Evolutionary conservation across 2,797 vertebrate genomes (phyloP).

Genomic region (Acanthopagrus latus): DNA sequence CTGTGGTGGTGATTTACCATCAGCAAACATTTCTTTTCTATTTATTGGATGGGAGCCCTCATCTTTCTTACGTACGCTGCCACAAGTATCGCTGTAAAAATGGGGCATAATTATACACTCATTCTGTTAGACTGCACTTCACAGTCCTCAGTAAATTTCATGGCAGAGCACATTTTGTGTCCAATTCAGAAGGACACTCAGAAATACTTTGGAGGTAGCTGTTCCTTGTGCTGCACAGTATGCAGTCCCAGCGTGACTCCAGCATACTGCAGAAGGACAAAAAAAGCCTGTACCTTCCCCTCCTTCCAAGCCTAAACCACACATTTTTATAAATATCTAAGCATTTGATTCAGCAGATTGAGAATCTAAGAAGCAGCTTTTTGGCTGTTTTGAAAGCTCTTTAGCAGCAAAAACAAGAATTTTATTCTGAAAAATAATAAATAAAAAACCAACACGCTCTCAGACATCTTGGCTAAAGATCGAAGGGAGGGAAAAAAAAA

Average conservation of each 20-base stretch:
- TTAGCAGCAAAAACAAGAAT: conserved; percentile 15
- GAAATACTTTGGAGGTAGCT: conserved; percentile 45
- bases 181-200: conserved; percentile 32
- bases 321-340: conserved; percentile 47
- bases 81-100: conserved; percentile 27
- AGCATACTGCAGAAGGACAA: conserved; percentile 38
- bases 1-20: conserved; percentile 30
- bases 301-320: conserved; percentile 30
- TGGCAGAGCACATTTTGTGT: conserved; percentile 36
- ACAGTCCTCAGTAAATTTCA: conserved; percentile 34
- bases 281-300: conserved; percentile 7
- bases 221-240: conserved; percentile 45
- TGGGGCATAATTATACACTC: conserved; percentile 47
- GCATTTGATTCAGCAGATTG: conserved; percentile 42
- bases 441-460: conserved; percentile 14
- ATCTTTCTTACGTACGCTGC: conserved; percentile 7
- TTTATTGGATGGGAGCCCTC: conserved; percentile 15
- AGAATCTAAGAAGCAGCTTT: conserved; percentile 11
- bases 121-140: conserved; percentile 9
- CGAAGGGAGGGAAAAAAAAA: background rate
- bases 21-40: conserved; percentile 20
- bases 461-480: conserved; percentile 4
- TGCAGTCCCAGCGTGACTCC: conserved; percentile 47
- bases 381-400: conserved; percentile 1
- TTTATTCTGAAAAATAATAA: background rate